Conservation (phyloP, 2,797 vertebrate genomes). For the Eptatretus atami region DNA sequence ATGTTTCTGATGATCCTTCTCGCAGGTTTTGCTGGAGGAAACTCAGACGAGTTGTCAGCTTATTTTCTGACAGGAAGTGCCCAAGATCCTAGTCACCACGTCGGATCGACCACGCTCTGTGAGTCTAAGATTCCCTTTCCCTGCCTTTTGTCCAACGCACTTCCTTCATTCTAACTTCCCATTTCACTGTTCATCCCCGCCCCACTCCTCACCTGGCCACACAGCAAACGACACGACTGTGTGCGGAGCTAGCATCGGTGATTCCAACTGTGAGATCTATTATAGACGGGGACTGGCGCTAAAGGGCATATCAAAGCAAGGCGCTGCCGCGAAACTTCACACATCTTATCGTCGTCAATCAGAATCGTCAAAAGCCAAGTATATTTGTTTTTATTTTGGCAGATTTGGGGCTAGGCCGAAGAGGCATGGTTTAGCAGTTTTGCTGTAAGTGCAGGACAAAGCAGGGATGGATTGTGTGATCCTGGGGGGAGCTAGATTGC, state of each 20-base stretch:
- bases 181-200: too few relatives aligned
- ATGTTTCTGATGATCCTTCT: too few relatives aligned
- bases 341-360: constrained; percentile 63
- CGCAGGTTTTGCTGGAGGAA: too few relatives aligned
- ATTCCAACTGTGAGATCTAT: constrained; percentile 60
- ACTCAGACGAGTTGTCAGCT: constrained; percentile 26
- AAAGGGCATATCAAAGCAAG: constrained; percentile 75
- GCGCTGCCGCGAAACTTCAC: constrained; percentile 55
- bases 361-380: constrained; percentile 73
- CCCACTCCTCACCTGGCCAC: constrained; percentile 6
- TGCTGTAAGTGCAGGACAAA: neutral
- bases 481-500: neutral
- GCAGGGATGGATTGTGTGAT: neutral
- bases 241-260: constrained; percentile 46
- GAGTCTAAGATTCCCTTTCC: constrained; percentile 10
- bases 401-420: too few relatives aligned
- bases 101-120: constrained; percentile 86
- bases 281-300: constrained; percentile 77
- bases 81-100: constrained; percentile 90
- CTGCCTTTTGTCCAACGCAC: neutral
- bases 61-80: constrained; percentile 59
- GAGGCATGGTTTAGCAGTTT: neutral
- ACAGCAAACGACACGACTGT: constrained; percentile 63
- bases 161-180: neutral
- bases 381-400: constrained; percentile 14